Percentiles rank a stretch among this genome's conserved stretches.
These are phyloP conservation scores for Crotalus tigris DNA, from an alignment of 2,113 vertebrate species.

Conservation along the genomic window DNA sequence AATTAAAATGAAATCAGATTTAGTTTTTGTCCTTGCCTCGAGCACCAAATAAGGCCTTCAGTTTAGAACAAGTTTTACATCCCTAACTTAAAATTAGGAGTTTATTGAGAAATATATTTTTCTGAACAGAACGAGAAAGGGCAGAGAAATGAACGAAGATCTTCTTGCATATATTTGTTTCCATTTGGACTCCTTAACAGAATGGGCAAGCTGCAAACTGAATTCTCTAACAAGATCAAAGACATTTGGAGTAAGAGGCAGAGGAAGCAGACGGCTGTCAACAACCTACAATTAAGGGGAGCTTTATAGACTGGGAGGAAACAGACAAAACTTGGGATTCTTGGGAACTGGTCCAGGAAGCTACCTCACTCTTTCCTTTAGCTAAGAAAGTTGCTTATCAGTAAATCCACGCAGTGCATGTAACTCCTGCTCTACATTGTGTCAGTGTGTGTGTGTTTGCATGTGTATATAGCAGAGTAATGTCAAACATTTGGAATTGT, in stretches of 20 bases:
- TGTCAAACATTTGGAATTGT: background rate
- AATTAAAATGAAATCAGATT: background rate
- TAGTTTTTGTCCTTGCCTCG: background rate
- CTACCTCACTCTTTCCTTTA: constrained; percentile 9
- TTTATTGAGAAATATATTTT: background rate
- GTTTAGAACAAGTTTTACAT: background rate
- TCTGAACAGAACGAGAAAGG: background rate
- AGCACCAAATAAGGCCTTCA: background rate
- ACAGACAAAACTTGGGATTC: background rate
- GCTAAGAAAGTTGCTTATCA: constrained; percentile 7
- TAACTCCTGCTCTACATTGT: background rate
- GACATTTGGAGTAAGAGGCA: background rate
- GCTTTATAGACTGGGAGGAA: background rate
- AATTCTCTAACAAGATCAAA: constrained; percentile 8
- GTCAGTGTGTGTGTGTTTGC: background rate
- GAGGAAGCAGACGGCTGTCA: constrained; percentile 6
- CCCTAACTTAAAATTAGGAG: background rate
- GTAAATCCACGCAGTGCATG: background rate
- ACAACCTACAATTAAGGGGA: constrained; percentile 4
- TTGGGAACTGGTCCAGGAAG: constrained; percentile 7
- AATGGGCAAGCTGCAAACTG: background rate
- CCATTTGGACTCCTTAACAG: background rate
- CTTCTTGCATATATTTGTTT: background rate
- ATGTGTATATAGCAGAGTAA: background rate
- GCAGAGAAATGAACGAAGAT: background rate